Base-by-base conservation (phyloP, 2,113 vertebrate species). In the Heloderma charlesbogerti region DNA sequence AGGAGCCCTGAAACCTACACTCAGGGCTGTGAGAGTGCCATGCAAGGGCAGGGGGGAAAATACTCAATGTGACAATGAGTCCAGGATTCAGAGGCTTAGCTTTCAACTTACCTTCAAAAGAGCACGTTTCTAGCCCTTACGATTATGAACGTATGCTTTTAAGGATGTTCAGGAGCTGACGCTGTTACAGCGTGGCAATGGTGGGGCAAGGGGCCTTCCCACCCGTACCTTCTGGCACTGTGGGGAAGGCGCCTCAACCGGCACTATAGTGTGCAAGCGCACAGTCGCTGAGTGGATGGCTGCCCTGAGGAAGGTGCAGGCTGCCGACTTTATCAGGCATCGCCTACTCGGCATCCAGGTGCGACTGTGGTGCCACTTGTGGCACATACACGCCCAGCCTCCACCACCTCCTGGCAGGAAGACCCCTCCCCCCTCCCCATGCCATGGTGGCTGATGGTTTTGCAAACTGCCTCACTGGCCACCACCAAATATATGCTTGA, bases 291-390 rank as follows among this genome's bases (percentile, higher is more conserved):
- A 37, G n/a, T 34, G 31, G 31, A 34, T 71, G 31, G 10, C 3
- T 31, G 10, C 51, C 51, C 51, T 10, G 51, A 54, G 10, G 1
- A 54, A 1, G 6, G 51, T 54, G 51, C 6, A 54, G 51, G 51
- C 51, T 54, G 51, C 51, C 10, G 51, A 31, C 69, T 4, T 71
- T 71, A 9, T 29, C 29, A 3, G 9, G 67, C 25, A 29, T 9
- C 67, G 12, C 9, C 69, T 31, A 13, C 1, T 34, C 9, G 34
- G 29, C 16, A 63, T 22, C 60, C 60, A 16, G 3, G 60, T 63
- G 60, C 18, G 93, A 91, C 88, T 66, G 40, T 40, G 9, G 54
- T 79, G 86, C 74, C 88, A 89, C 84, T 29, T 94, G 83, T 29
- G 51, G 51, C 51, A 54, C 10, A 12, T 7, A 54, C 51, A 54